Percentiles rank a stretch among this genome's conserved stretches.
phyloP scores from a whole-genome alignment of 1,140 invertebrate species.

The Mamestra configurata region DNA sequence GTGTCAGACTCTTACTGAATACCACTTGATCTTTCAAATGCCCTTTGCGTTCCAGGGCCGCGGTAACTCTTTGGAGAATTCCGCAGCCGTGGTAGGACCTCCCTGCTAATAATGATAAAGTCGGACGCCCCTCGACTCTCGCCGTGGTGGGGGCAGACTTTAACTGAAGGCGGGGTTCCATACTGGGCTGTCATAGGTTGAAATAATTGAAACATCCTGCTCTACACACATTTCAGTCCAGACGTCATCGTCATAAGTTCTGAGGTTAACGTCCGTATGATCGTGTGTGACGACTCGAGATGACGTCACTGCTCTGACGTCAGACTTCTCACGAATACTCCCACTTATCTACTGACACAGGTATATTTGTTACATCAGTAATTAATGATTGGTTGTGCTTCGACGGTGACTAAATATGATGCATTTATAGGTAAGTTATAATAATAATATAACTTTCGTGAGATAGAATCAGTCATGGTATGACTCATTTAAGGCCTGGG shows the following conservation, averaged over 20 bases:
- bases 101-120: no score
- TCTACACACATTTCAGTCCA: background rate
- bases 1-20: no score
- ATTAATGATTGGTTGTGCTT: background rate
- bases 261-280: background rate
- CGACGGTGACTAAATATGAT: background rate
- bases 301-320: slow-evolving; percentile 8
- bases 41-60: no score
- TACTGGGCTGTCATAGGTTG: background rate
- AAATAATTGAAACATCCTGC: background rate
- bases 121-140: no score
- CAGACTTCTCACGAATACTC: background rate
- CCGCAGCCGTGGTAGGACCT: no score
- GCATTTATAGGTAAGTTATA: background rate
- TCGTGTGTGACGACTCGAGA: background rate
- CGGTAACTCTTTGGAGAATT: no score
- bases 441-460: background rate
- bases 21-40: no score
- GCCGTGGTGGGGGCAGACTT: background rate
- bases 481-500: background rate
- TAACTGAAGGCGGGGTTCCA: background rate
- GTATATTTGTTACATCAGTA: background rate
- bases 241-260: background rate
- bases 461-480: background rate
- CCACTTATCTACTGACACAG: slow-evolving; percentile 1